These are phyloP conservation scores for Digitonthophagus gazella DNA, from an alignment of 2,888 invertebrate species.

Conservation along the genomic window DNA sequence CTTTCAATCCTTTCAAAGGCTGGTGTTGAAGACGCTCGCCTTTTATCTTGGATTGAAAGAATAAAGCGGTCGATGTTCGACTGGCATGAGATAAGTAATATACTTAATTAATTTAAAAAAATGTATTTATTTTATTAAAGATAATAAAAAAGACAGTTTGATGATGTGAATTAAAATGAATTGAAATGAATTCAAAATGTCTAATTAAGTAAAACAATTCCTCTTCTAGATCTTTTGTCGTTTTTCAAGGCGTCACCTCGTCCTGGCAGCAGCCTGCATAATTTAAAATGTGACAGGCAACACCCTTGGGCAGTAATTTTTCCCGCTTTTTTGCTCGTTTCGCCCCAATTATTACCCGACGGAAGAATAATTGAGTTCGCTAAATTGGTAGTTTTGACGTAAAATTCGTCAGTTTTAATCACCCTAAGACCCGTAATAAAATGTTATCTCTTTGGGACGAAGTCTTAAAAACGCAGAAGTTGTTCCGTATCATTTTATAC, in stretches of 20 bases:
- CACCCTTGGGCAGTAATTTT: neutral
- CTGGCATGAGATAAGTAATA: too few species aligned
- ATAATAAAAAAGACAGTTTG: too few species aligned
- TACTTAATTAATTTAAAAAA: neutral
- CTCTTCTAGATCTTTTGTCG: neutral
- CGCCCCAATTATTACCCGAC: neutral
- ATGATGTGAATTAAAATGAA: neutral
- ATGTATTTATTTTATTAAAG: neutral
- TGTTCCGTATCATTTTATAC: neutral
- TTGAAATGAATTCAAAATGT: neutral
- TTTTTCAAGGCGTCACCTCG: neutral
- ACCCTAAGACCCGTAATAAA: neutral
- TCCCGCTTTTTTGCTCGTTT: neutral
- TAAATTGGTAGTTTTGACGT: neutral
- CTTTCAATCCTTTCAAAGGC: neutral
- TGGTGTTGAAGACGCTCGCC: conserved; percentile 6
- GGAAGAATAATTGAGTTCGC: neutral
- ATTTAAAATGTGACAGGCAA: neutral
- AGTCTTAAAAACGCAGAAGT: neutral
- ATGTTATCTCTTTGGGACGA: neutral
- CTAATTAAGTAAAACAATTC: neutral
- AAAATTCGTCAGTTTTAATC: neutral
- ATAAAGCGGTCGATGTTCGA: neutral
- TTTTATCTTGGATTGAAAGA: neutral
- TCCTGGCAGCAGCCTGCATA: neutral